phyloP scores from a whole-genome alignment of 2,797 vertebrate species.

The Rhinichthys osculus region DNA sequence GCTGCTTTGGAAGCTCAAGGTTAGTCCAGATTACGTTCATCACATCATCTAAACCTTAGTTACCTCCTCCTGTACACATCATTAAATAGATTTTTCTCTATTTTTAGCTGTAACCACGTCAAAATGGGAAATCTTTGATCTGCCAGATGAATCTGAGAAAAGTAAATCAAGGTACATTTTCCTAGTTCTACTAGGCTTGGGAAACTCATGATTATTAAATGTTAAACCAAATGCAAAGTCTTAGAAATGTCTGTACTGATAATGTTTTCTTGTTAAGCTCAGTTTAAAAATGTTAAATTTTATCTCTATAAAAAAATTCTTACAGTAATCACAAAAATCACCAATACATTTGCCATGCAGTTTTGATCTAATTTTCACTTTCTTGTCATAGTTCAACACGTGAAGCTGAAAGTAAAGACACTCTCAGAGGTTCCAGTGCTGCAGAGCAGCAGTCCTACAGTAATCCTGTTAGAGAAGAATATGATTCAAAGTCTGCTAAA shows the following conservation, averaged over 20 bases:
- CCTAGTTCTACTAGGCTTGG: neutral
- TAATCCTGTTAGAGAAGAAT: constrained; percentile 90
- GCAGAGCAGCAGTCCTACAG: constrained; percentile 88
- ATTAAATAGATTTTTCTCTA: constrained; percentile 17
- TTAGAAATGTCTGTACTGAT: neutral
- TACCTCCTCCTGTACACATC: neutral
- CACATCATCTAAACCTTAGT: neutral
- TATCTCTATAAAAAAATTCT: neutral
- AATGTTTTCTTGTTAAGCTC: neutral
- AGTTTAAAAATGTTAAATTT: neutral
- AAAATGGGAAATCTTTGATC: constrained; percentile 97
- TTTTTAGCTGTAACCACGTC: constrained; percentile 93
- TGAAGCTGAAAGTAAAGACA: constrained; percentile 72
- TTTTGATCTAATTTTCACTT: neutral
- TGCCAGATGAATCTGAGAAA: constrained; percentile 90
- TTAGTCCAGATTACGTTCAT: constrained; percentile 65
- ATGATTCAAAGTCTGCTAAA: constrained; percentile 86
- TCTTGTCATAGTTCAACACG: constrained; percentile 31
- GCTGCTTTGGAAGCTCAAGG: constrained; percentile 92
- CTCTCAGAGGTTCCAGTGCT: constrained; percentile 86
- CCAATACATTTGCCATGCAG: neutral
- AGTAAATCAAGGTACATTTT: constrained; percentile 71
- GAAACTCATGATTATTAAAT: neutral
- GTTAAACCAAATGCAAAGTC: neutral
- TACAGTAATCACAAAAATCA: no score